Base-by-base conservation (phyloP, 2,113 vertebrate genomes). In the Scomber japonicus region DNA sequence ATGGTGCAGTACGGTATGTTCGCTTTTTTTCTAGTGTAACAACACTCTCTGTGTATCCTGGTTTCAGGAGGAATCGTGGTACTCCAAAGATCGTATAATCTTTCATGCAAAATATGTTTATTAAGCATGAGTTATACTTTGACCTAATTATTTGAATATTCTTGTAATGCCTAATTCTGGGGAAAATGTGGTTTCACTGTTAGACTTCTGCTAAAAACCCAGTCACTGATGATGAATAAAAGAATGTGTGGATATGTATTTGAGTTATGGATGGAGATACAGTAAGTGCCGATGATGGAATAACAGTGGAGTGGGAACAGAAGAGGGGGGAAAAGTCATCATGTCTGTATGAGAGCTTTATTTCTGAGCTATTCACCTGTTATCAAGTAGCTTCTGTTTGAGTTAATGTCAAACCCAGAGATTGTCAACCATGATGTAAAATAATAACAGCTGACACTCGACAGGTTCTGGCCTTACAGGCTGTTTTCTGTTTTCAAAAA, bases 401-500 rank as follows among this genome's bases (percentile, higher is more conserved):
- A 35, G 74, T 27, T 19, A 63, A 31, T 19, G 63, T 64, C 46
- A 21, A 31, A 46, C 30, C 24, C 48, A 45, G 21, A 35, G 14
- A 71, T 49, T 31, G 86, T 44, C 55, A 71, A 45, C 69, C 31
- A 56, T 63, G 7, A 57, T 24, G 17, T 35, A 31, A 51, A 70
- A 75, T 13, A 79, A 79, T 31, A 75, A 61, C 55, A 71, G 40
- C 62, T 63, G 54, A 70, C 60, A 56, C 12, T 57, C 35, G 27
- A 71, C 68, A 0, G 5, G 3, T 50, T 67, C 15, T 15, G 19
- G 40, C 35, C 62, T 44, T 40, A 11, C 17, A 44, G 17, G 31
- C 27, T 46, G 48, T 50, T 78, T 70, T 56, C 35, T 50, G 49
- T 24, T 57, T 44, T 81, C 9, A 63, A n/a, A 78, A 74, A 80